Conservation (phyloP, 2,113 vertebrate species). For the Cranoglanis bouderius region DNA sequence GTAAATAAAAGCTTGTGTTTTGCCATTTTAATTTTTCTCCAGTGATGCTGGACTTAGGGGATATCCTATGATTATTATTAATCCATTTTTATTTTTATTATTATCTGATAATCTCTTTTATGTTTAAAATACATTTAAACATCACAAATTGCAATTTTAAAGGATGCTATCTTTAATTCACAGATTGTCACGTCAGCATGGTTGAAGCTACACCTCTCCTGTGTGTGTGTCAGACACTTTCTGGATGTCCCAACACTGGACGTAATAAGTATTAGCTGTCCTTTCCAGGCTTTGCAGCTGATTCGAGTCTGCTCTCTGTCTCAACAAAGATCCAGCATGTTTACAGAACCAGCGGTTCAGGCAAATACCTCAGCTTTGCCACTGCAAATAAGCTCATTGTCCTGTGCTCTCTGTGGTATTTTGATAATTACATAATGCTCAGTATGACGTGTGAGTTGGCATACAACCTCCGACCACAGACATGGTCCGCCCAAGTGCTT, state of each 20-base stretch:
- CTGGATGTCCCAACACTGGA: not conserved
- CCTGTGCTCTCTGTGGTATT: constrained; percentile 33
- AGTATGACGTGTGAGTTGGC: constrained; percentile 19
- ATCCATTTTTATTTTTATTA: not conserved
- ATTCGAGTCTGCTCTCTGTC: not conserved
- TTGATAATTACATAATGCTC: constrained; percentile 35
- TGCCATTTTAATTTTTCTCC: not conserved
- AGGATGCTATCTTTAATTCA: not conserved
- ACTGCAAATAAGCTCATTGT: constrained; percentile 47
- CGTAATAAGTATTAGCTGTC: not conserved
- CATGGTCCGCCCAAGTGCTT: not conserved
- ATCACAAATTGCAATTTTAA: constrained; percentile 1
- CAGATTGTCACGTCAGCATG: not conserved
- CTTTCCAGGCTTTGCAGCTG: not conserved
- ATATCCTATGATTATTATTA: not conserved
- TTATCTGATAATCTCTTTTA: not conserved
- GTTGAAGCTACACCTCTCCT: not conserved
- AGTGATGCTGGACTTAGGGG: not conserved
- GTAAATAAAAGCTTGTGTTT: not conserved
- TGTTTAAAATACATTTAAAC: not conserved
- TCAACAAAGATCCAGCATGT: constrained; percentile 10
- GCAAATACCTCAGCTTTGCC: constrained; percentile 33
- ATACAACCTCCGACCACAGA: constrained; percentile 3
- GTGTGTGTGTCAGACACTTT: not conserved
- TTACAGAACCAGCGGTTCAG: constrained; percentile 6